Conservation (phyloP, 2,888 invertebrate species). For the Leucophenga montana region DNA sequence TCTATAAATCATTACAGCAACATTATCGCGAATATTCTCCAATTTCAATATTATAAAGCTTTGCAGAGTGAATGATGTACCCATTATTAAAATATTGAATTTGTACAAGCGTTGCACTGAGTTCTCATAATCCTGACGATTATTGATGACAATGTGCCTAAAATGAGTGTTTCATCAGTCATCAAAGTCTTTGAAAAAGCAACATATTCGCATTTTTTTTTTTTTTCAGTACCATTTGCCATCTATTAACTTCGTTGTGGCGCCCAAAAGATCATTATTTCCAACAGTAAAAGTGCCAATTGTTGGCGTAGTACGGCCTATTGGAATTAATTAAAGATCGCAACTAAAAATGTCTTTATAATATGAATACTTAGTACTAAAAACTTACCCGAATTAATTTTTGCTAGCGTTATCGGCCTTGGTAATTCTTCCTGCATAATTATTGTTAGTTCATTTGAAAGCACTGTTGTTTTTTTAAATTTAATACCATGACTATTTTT, state of each 20-base stretch:
- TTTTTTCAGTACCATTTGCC: conserved; percentile 40
- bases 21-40: conserved; percentile 75
- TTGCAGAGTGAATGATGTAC: conserved; percentile 42
- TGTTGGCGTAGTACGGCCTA: conserved; percentile 44
- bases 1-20: conserved; percentile 74
- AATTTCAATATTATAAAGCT: conserved; percentile 57
- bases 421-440: conserved; percentile 50
- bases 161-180: neutral
- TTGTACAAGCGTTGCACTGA: conserved; percentile 73
- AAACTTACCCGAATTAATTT: conserved; percentile 48
- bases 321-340: neutral
- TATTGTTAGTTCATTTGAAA: conserved; percentile 36
- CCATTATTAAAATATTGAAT: conserved; percentile 68
- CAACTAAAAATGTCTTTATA: neutral
- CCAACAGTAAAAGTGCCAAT: conserved; percentile 51
- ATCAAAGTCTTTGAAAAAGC: neutral
- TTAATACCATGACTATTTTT: neutral
- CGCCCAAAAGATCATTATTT: conserved; percentile 47
- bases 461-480: neutral
- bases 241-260: conserved; percentile 36
- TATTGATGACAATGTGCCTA: conserved; percentile 61
- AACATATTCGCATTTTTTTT: neutral
- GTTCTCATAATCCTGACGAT: conserved; percentile 76
- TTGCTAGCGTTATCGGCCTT: conserved; percentile 48
- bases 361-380: neutral